Conservation (phyloP, 53 echinoderm and acorn worm species). For the Stichopus horrens region DNA sequence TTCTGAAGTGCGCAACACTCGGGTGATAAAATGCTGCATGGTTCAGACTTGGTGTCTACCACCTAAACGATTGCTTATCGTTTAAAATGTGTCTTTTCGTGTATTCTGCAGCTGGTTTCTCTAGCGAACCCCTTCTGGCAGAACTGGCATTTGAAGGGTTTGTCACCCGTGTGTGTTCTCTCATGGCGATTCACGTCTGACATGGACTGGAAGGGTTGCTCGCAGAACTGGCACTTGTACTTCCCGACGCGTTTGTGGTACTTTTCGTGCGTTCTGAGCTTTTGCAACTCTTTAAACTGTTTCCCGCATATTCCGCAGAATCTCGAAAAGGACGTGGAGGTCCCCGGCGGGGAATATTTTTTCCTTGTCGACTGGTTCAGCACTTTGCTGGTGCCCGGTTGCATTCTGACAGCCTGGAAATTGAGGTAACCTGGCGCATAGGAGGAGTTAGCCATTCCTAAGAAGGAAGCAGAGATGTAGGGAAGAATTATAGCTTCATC, state of each 20-base stretch:
- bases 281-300: not conserved
- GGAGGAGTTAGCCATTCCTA: conserved; percentile 4
- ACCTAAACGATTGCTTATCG: not conserved
- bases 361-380: not conserved
- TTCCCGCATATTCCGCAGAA: conserved; percentile 12
- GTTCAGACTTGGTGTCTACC: too few species aligned
- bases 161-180: conserved; percentile 28
- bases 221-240: conserved; percentile 26
- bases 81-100: conserved; percentile 17
- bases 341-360: not conserved
- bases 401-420: not conserved
- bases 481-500: not conserved
- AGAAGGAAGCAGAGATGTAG: conserved; percentile 11
- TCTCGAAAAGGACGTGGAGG: not conserved
- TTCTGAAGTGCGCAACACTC: too few species aligned
- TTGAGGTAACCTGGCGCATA: not conserved
- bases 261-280: conserved; percentile 3
- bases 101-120: not conserved
- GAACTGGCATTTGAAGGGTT: conserved; percentile 1
- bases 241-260: conserved; percentile 12
- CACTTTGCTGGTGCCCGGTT: not conserved
- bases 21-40: too few species aligned
- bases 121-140: conserved; percentile 14
- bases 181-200: conserved; percentile 24
- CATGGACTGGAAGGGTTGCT: conserved; percentile 7